Evolutionary conservation across 2,113 vertebrate species (phyloP).

Genomic region (Leuciscus idus): DNA sequence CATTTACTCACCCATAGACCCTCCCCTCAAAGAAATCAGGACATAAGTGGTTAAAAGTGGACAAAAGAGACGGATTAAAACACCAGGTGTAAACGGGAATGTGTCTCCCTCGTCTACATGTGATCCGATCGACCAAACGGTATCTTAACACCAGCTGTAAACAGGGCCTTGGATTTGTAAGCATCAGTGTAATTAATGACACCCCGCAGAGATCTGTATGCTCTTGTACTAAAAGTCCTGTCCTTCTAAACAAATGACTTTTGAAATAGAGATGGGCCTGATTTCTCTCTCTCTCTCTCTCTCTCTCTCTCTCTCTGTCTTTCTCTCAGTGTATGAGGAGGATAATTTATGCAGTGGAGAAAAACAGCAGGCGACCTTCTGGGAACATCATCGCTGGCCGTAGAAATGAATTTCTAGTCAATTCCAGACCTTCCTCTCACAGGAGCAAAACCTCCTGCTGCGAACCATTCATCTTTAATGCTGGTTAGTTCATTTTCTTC

Average conservation of each 20-base stretch:
- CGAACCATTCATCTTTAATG: background rate
- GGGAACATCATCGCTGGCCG: background rate
- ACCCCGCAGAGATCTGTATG: conserved; percentile 10
- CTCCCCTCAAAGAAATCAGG: no score
- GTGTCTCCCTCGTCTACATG: no score
- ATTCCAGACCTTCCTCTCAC: conserved; percentile 12
- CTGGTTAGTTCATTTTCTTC: background rate
- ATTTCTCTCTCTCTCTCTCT: no score
- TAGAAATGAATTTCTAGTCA: conserved; percentile 16
- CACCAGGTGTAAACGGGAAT: no score
- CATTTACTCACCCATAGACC: no score
- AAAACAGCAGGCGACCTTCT: background rate
- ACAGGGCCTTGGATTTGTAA: background rate
- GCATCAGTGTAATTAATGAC: conserved; percentile 31
- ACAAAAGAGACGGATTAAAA: no score
- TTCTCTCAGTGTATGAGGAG: background rate
- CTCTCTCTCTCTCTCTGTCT: background rate
- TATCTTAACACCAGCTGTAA: no score
- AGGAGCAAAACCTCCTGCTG: background rate
- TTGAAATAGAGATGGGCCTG: conserved; percentile 19
- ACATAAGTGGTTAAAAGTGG: no score
- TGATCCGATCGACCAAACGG: no score
- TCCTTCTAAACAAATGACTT: conserved; percentile 36
- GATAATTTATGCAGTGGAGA: background rate
- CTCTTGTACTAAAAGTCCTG: background rate